Percentiles rank a stretch among this genome's conserved stretches.
These are phyloP conservation scores for Brachystomella parvula DNA, from an alignment of 1,140 invertebrate species.

Conservation along the genomic window DNA sequence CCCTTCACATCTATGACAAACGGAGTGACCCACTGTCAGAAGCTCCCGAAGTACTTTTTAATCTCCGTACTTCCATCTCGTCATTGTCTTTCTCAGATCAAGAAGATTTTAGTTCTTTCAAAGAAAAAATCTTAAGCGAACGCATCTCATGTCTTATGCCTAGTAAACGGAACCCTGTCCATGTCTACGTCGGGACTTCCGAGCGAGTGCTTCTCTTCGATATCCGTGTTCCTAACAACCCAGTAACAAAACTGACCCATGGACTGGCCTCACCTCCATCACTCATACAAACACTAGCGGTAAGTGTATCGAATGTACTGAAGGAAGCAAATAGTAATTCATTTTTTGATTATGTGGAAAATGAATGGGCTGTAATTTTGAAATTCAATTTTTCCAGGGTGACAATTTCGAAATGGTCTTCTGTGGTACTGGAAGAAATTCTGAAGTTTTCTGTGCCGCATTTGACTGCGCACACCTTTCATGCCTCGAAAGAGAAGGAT, in stretches of 20 bases:
- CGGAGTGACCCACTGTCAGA: not conserved
- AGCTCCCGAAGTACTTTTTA: not conserved
- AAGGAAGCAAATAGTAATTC: not conserved
- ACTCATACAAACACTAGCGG: conserved; percentile 19
- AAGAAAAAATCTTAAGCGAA: conserved; percentile 18
- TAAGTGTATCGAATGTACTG: not conserved
- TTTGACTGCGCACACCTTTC: conserved; percentile 25
- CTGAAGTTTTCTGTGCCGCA: conserved; percentile 20
- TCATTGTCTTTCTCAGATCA: conserved; percentile 24
- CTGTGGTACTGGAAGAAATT: conserved; percentile 17
- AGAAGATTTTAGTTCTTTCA: not conserved
- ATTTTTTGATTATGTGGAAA: conserved; percentile 9
- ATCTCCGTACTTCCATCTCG: conserved; percentile 9
- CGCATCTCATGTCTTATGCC: conserved; percentile 11
- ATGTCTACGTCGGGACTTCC: conserved; percentile 33
- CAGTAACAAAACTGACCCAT: conserved; percentile 30
- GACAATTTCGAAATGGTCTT: conserved; percentile 32
- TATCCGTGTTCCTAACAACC: conserved; percentile 27
- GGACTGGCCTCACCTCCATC: conserved; percentile 27
- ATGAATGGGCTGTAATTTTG: not conserved
- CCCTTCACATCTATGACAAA: conserved; percentile 17
- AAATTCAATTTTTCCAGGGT: conserved; percentile 15
- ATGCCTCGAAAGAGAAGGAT: conserved; percentile 23
- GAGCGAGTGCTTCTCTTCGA: conserved; percentile 29
- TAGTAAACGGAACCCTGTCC: not conserved